Conservation (phyloP, 2,797 vertebrate species). For the Masticophis lateralis region DNA sequence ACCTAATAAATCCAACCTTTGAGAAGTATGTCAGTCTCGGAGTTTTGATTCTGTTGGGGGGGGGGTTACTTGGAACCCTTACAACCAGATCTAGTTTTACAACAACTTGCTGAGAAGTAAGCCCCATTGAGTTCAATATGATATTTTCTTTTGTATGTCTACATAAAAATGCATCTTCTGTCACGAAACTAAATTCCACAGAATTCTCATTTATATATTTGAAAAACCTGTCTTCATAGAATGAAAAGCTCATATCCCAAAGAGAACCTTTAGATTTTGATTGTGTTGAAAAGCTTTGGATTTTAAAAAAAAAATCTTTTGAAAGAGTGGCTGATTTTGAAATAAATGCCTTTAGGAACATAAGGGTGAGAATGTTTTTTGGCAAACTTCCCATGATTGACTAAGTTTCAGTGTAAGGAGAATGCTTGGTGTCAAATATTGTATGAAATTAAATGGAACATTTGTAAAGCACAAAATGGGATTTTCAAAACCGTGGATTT, state of each 20-base stretch:
- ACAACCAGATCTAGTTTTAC: background rate
- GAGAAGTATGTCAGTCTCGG: too few species aligned
- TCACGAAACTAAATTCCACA: background rate
- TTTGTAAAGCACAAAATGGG: conserved; percentile 22
- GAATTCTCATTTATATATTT: background rate
- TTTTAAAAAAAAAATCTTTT: background rate
- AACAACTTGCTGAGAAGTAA: background rate
- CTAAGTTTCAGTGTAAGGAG: background rate
- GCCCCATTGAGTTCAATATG: background rate
- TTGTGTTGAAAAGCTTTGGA: background rate
- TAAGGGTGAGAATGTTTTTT: background rate
- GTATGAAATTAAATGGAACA: conserved; percentile 1
- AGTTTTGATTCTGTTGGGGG: too few species aligned
- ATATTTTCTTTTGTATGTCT: background rate
- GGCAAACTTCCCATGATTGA: conserved; percentile 1
- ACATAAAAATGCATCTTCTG: background rate
- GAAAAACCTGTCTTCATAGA: background rate
- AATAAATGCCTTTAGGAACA: conserved; percentile 13
- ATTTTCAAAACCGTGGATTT: conserved; percentile 40
- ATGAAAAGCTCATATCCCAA: background rate
- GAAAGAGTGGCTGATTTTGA: background rate
- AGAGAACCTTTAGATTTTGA: background rate
- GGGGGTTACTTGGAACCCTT: too few species aligned
- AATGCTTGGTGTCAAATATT: background rate
- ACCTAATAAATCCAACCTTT: too few species aligned